phyloP scores from a whole-genome alignment of 2,797 vertebrate species.

The Sebastes iracundus region DNA sequence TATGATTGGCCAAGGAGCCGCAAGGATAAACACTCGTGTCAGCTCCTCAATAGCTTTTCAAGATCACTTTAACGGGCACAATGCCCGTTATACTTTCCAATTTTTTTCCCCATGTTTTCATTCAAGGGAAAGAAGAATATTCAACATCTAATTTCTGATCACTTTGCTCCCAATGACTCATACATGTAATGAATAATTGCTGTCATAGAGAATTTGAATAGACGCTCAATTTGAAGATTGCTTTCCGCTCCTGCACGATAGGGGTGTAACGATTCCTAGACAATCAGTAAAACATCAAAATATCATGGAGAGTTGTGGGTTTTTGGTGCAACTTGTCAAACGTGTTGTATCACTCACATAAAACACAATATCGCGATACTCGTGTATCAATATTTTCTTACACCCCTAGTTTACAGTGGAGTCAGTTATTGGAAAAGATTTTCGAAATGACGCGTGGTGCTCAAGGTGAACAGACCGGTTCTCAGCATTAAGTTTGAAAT shows the following conservation, averaged over 20 bases:
- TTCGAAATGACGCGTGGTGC: background rate
- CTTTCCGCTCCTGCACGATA: background rate
- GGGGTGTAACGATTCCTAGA: background rate
- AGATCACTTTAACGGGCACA: slow-evolving; percentile 26
- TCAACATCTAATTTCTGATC: background rate
- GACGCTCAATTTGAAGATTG: background rate
- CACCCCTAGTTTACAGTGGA: background rate
- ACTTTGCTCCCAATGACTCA: background rate
- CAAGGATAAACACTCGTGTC: slow-evolving; percentile 25
- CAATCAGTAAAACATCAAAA: background rate
- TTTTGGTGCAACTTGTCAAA: background rate
- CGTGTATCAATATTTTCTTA: background rate
- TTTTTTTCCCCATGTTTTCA: background rate
- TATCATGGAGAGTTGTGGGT: background rate
- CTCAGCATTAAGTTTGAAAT: slow-evolving; percentile 9
- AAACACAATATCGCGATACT: too few relatives aligned
- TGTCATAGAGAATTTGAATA: background rate
- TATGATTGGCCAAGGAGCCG: slow-evolving; percentile 44
- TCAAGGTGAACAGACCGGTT: background rate
- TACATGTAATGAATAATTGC: background rate
- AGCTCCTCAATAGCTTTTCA: slow-evolving; percentile 42
- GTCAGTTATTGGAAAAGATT: background rate
- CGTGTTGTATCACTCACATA: background rate
- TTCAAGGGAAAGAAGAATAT: background rate
- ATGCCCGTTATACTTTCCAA: background rate